These are phyloP conservation scores for Ariolimax columbianus DNA, from an alignment of 2,888 invertebrate genomes.

Conservation along the genomic window DNA sequence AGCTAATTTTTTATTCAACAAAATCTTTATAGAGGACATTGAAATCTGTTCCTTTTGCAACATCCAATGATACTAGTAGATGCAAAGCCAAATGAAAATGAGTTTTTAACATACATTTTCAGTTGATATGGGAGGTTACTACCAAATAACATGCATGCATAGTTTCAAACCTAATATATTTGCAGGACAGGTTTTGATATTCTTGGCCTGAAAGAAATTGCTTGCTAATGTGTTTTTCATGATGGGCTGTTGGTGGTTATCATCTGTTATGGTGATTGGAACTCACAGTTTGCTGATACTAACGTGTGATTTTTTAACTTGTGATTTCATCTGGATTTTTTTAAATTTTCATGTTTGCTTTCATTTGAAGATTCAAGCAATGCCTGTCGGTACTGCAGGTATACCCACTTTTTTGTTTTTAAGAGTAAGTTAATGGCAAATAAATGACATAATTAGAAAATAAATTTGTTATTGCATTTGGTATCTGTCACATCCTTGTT, in stretches of 20 bases:
- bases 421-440: not conserved
- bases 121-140: no score
- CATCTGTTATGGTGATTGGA: not conserved
- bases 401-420: not conserved
- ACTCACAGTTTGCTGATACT: not conserved
- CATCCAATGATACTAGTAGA: no score
- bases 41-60: no score
- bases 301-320: conserved; percentile 31
- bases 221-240: not conserved
- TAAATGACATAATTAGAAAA: not conserved
- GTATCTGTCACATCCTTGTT: not conserved
- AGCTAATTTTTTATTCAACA: no score
- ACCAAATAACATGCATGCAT: no score
- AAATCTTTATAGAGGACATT: no score
- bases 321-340: conserved; percentile 3
- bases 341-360: not conserved
- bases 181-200: no score
- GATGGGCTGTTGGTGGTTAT: no score
- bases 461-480: not conserved
- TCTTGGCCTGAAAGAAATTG: no score
- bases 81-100: no score
- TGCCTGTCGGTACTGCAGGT: not conserved
- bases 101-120: no score
- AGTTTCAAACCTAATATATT: no score
- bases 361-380: not conserved